phyloP scores from a whole-genome alignment of 2,797 vertebrate genomes.

The Spinus olivaceus region DNA sequence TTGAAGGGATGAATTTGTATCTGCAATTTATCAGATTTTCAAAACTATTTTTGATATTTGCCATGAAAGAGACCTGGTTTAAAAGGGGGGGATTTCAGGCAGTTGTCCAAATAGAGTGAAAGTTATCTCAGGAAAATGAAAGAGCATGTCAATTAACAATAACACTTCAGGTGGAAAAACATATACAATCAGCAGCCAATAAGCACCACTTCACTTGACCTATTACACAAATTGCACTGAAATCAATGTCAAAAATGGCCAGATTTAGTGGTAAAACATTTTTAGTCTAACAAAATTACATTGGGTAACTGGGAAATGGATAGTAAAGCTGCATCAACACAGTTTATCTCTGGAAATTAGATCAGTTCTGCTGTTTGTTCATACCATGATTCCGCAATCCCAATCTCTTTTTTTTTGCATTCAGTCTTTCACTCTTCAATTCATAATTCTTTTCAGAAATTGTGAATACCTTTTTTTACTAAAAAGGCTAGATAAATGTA shows the following conservation, averaged over 20 bases:
- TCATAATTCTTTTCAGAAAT: not conserved
- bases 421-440: not conserved
- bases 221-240: constrained; percentile 46
- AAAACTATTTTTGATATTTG: constrained; percentile 28
- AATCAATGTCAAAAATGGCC: constrained; percentile 52
- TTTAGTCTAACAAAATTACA: not conserved
- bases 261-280: constrained; percentile 39
- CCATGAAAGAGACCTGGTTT: not conserved
- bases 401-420: not conserved
- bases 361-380: not conserved
- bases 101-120: constrained; percentile 9
- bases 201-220: constrained; percentile 50
- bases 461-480: not conserved
- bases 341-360: constrained; percentile 8
- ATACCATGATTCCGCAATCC: not conserved
- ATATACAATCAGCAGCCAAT: constrained; percentile 55
- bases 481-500: not conserved
- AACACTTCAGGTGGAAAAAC: constrained; percentile 52
- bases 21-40: constrained; percentile 26
- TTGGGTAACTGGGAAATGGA: not conserved
- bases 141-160: constrained; percentile 45
- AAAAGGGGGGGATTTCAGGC: not conserved
- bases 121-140: constrained; percentile 53
- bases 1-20: constrained; percentile 6
- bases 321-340: not conserved